Percentiles rank a stretch among this genome's conserved stretches.
Evolutionary conservation across 2,888 invertebrate species (phyloP).

Genomic region (Lasioglossum villosulum): DNA sequence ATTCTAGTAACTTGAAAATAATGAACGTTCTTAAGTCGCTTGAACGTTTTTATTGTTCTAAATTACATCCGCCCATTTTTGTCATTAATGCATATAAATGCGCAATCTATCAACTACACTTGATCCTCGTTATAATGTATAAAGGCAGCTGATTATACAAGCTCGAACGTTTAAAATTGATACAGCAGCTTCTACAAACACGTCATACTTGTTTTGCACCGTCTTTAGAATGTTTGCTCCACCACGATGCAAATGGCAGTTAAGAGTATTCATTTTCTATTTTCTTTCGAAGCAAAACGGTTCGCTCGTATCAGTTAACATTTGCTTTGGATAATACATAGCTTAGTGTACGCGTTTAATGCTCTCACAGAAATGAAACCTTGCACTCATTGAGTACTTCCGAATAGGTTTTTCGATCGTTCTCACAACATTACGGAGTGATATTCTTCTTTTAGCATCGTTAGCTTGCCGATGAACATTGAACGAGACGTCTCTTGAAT

Average conservation of each 20-base stretch:
- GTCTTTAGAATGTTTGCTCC: neutral
- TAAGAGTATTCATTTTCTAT: neutral
- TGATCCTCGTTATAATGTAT: neutral
- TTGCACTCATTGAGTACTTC: neutral
- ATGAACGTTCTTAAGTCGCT: no score
- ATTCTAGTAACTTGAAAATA: no score
- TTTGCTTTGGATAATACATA: neutral
- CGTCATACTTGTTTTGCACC: neutral
- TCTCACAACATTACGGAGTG: neutral
- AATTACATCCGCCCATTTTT: no score
- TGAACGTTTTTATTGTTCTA: no score
- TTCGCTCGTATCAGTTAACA: neutral
- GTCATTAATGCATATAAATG: no score
- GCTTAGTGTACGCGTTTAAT: neutral
- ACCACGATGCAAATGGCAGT: neutral
- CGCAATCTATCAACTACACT: no score
- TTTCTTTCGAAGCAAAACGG: neutral
- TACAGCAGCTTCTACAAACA: neutral
- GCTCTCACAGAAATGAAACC: neutral
- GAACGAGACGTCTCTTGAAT: slow-evolving; percentile 35
- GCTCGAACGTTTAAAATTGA: neutral
- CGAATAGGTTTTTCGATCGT: neutral
- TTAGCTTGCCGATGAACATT: slow-evolving; percentile 32
- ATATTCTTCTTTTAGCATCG: neutral
- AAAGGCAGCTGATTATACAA: neutral